phyloP scores from a whole-genome alignment of 2,113 vertebrate genomes.

The Corapipo altera region DNA sequence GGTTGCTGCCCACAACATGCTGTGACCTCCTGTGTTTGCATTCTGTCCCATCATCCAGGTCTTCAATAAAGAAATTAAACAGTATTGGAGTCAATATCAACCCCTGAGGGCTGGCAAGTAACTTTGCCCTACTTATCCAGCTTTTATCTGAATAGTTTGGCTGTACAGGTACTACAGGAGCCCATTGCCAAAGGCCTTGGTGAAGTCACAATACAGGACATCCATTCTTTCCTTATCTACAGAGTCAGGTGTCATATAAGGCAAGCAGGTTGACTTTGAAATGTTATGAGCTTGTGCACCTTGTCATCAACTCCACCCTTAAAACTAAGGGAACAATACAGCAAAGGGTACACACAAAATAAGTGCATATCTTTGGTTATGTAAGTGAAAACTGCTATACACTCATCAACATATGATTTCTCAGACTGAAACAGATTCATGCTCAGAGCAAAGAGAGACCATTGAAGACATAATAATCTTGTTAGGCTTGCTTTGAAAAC shows the following conservation, averaged over 20 bases:
- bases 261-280: neutral
- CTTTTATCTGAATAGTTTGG: neutral
- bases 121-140: neutral
- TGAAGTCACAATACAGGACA: neutral
- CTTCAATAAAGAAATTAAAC: neutral
- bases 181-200: neutral
- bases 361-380: neutral
- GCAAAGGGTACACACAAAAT: neutral
- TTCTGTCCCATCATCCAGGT: neutral
- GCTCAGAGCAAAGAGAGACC: neutral
- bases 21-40: neutral
- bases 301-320: neutral
- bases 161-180: neutral
- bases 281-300: neutral
- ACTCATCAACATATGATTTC: neutral
- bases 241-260: neutral
- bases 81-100: rapidly evolving
- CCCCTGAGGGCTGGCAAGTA: neutral
- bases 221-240: neutral
- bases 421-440: neutral
- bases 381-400: neutral
- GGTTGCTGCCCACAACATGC: neutral
- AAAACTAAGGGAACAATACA: neutral
- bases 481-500: neutral
- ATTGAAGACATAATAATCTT: neutral